These are phyloP conservation scores for Drosophila yooni DNA, from an alignment of 2,888 invertebrate genomes.

Conservation along the genomic window DNA sequence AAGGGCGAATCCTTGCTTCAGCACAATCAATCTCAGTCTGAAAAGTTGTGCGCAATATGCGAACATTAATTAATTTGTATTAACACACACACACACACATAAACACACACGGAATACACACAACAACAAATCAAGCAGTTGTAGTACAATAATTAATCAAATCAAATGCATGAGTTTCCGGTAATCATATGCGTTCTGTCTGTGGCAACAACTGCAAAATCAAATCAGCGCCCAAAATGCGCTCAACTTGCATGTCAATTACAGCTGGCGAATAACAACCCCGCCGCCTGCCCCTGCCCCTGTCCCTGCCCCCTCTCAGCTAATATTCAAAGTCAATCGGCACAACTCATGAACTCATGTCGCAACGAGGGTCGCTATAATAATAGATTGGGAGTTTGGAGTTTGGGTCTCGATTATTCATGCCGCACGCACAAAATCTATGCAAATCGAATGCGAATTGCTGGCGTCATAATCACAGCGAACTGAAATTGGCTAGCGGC, in stretches of 20 bases:
- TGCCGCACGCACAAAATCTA: slow-evolving; percentile 65
- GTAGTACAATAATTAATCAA: slow-evolving; percentile 73
- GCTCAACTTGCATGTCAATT: slow-evolving; percentile 76
- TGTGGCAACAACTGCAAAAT: slow-evolving; percentile 58
- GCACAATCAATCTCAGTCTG: slow-evolving; percentile 71
- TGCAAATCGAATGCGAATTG: slow-evolving; percentile 78
- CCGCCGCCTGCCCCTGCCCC: background rate
- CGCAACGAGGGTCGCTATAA: slow-evolving; percentile 45
- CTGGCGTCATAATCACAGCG: slow-evolving; percentile 63
- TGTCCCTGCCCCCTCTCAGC: slow-evolving; percentile 18
- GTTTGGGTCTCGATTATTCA: slow-evolving; percentile 67
- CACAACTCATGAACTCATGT: slow-evolving; percentile 69
- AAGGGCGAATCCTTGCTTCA: background rate
- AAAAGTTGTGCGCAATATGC: slow-evolving; percentile 66
- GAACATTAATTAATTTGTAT: slow-evolving; percentile 76
- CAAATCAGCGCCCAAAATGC: slow-evolving; percentile 74
- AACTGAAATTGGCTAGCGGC: slow-evolving; percentile 32
- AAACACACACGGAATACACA: slow-evolving; percentile 5
- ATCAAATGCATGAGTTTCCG: slow-evolving; percentile 75
- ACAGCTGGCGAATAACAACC: slow-evolving; percentile 64
- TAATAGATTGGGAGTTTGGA: slow-evolving; percentile 40
- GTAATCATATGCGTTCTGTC: slow-evolving; percentile 73
- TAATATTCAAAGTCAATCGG: slow-evolving; percentile 79
- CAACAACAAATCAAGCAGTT: slow-evolving; percentile 39
- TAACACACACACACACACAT: slow-evolving; percentile 55